phyloP scores from a whole-genome alignment of 2,113 vertebrate genomes.

The Pitta sordida region DNA sequence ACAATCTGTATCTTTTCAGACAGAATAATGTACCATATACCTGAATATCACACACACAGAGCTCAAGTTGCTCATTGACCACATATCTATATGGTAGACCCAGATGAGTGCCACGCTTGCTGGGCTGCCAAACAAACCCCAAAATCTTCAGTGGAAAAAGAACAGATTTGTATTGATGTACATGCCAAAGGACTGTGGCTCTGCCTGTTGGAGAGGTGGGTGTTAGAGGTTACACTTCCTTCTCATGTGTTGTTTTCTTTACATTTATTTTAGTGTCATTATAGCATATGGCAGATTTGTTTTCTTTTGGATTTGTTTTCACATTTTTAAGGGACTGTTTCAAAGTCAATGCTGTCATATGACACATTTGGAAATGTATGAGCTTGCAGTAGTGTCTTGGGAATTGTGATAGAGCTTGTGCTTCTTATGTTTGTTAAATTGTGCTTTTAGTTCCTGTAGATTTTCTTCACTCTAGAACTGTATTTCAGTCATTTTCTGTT shows the following conservation, averaged over 20 bases:
- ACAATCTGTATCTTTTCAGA: not conserved
- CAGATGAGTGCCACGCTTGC: not conserved
- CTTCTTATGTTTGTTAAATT: not conserved
- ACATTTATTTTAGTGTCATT: not conserved
- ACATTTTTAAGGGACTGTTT: not conserved
- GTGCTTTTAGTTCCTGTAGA: not conserved
- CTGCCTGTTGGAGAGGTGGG: not conserved
- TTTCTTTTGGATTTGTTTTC: not conserved
- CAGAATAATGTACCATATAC: not conserved
- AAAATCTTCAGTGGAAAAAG: not conserved
- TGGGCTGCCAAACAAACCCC: not conserved
- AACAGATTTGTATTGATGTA: not conserved
- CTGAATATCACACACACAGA: not conserved
- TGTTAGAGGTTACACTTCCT: not conserved
- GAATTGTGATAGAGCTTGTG: not conserved
- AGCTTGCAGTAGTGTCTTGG: not conserved
- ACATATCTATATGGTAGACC: not conserved
- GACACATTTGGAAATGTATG: not conserved
- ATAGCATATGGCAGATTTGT: not conserved
- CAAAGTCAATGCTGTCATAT: conserved; percentile 18
- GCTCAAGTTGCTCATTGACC: not conserved
- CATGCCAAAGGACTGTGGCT: not conserved
- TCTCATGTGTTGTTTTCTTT: not conserved
- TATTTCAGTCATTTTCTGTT: not conserved
- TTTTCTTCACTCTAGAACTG: not conserved